These are phyloP conservation scores for Neoascia interrupta DNA, from an alignment of 2,888 invertebrate genomes.

Conservation along the genomic window DNA sequence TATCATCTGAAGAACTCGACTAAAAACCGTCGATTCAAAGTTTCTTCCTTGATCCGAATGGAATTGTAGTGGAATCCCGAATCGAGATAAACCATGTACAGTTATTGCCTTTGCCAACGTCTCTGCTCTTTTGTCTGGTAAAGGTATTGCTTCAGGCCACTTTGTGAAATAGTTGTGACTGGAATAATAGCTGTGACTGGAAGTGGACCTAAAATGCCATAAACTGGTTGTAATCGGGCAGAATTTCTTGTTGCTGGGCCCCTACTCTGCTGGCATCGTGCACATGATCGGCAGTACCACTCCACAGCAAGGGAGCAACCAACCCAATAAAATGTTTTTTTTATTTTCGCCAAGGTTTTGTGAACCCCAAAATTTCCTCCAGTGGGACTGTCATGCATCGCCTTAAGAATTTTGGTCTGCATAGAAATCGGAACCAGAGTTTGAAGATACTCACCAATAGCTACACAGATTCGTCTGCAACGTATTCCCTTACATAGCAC, in stretches of 20 bases:
- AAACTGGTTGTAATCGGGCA: neutral
- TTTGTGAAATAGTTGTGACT: constrained; percentile 58
- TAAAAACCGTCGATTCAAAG: constrained; percentile 19
- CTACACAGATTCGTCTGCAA: neutral
- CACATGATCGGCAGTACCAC: neutral
- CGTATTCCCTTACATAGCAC: neutral
- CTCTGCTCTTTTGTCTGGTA: constrained; percentile 44
- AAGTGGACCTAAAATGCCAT: neutral
- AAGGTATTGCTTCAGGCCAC: constrained; percentile 34
- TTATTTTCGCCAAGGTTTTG: neutral
- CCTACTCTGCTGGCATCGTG: neutral
- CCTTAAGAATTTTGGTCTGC: neutral
- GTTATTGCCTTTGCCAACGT: constrained; percentile 32
- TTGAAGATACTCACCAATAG: constrained; percentile 1
- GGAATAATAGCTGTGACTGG: neutral
- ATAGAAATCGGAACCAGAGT: constrained; percentile 1
- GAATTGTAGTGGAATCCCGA: constrained; percentile 36
- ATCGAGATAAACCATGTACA: constrained; percentile 28
- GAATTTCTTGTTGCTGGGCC: neutral
- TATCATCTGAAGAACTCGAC: neutral
- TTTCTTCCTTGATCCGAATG: constrained; percentile 59
- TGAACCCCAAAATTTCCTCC: neutral
- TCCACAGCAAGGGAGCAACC: neutral
- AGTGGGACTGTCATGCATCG: constrained; percentile 16
- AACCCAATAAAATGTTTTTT: neutral